Evolutionary conservation across 2,797 vertebrate genomes (phyloP).

Genomic region (Lagodon rhomboides): DNA sequence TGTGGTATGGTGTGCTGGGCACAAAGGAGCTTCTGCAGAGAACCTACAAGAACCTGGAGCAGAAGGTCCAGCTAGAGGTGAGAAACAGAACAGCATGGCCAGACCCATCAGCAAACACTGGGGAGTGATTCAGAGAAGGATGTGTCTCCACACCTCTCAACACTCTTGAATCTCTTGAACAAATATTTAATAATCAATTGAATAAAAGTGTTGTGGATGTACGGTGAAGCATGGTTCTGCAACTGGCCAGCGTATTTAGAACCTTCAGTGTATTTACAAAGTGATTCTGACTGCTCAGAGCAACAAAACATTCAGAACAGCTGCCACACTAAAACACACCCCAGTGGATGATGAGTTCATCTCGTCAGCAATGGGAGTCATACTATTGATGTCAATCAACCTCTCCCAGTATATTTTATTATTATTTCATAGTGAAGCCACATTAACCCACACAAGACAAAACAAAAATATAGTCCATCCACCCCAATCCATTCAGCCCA

Average conservation of each 20-base stretch:
- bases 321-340: neutral
- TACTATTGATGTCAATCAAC: neutral
- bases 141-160: neutral
- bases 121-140: neutral
- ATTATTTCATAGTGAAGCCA: too few relatives aligned
- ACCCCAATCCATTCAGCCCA: too few relatives aligned
- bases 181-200: neutral
- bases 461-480: too few relatives aligned
- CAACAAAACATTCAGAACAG: neutral
- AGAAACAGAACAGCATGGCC: neutral
- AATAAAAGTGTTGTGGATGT: neutral
- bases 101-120: neutral
- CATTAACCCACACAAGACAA: too few relatives aligned
- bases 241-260: neutral
- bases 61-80: constrained; percentile 98
- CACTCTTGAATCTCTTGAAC: constrained; percentile 2
- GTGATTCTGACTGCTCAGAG: neutral
- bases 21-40: constrained; percentile 97
- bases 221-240: neutral
- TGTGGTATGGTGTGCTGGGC: constrained; percentile 99
- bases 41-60: constrained; percentile 98
- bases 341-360: neutral
- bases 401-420: too few relatives aligned
- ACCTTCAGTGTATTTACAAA: neutral
- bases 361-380: neutral